phyloP scores from a whole-genome alignment of 2,113 vertebrate genomes.

The Ammodramus savannarum region DNA sequence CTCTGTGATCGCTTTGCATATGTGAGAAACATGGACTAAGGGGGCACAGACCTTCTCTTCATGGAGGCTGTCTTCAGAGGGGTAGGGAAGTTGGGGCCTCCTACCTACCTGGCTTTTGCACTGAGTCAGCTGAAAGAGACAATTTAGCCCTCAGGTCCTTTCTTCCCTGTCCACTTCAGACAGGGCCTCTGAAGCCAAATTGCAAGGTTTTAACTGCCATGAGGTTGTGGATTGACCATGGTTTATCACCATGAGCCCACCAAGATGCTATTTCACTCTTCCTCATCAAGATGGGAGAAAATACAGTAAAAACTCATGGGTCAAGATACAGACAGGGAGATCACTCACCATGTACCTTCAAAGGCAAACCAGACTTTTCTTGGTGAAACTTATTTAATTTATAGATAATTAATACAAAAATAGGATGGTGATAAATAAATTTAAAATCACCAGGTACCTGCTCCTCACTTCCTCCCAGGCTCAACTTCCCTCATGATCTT shows the following conservation, averaged over 20 bases:
- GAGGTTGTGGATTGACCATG: neutral
- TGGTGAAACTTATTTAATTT: neutral
- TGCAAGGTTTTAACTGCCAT: neutral
- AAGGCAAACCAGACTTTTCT: neutral
- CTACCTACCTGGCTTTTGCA: neutral
- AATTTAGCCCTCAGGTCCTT: neutral
- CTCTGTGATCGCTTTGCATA: neutral
- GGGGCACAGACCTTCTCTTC: neutral
- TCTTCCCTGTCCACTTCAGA: neutral
- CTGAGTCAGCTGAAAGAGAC: neutral
- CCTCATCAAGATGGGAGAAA: neutral
- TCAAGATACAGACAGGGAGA: neutral
- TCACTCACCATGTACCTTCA: neutral
- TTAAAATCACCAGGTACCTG: neutral
- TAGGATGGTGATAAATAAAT: neutral
- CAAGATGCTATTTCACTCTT: neutral
- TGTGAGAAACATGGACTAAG: neutral
- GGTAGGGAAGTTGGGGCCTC: fast-evolving
- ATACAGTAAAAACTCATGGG: neutral
- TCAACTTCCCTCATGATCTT: neutral
- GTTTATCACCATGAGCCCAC: neutral
- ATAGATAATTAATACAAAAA: neutral
- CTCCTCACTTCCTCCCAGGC: neutral
- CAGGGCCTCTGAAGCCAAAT: neutral
- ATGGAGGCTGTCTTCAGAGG: neutral